Conservation (phyloP, 2,113 vertebrate species). For the Calidris pygmaea region DNA sequence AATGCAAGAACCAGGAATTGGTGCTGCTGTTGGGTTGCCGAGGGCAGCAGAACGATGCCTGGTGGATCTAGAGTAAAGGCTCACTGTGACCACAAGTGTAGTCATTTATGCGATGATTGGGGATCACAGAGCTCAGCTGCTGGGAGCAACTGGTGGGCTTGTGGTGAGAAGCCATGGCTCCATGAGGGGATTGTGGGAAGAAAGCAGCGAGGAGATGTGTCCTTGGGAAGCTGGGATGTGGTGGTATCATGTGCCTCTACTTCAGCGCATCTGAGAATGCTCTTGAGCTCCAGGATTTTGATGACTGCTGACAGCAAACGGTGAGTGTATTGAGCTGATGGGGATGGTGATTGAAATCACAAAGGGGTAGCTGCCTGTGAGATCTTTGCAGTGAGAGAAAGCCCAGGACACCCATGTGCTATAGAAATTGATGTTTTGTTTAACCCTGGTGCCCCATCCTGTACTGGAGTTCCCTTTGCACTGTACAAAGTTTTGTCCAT, state of each 20-base stretch:
- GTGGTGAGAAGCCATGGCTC: neutral
- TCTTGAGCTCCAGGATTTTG: neutral
- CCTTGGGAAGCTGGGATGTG: neutral
- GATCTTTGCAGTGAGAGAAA: neutral
- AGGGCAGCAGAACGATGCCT: neutral
- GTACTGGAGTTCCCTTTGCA: neutral
- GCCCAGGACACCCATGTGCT: neutral
- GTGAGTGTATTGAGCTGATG: neutral
- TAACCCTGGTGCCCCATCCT: neutral
- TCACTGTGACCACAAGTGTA: rapidly evolving
- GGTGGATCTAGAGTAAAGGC: neutral
- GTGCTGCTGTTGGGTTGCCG: neutral
- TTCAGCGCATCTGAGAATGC: neutral
- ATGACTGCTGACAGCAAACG: neutral
- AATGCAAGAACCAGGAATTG: neutral
- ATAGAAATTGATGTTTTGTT: neutral
- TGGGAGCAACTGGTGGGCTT: no score
- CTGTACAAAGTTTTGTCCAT: neutral
- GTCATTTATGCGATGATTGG: neutral
- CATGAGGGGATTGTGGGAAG: rapidly evolving
- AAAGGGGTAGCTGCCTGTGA: neutral
- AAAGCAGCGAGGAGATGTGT: rapidly evolving
- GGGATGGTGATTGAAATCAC: neutral
- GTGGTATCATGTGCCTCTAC: rapidly evolving
- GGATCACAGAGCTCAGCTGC: neutral